These are phyloP conservation scores for Ptilorrhoa leucosticta DNA, from an alignment of 2,113 vertebrate genomes.

Conservation along the genomic window DNA sequence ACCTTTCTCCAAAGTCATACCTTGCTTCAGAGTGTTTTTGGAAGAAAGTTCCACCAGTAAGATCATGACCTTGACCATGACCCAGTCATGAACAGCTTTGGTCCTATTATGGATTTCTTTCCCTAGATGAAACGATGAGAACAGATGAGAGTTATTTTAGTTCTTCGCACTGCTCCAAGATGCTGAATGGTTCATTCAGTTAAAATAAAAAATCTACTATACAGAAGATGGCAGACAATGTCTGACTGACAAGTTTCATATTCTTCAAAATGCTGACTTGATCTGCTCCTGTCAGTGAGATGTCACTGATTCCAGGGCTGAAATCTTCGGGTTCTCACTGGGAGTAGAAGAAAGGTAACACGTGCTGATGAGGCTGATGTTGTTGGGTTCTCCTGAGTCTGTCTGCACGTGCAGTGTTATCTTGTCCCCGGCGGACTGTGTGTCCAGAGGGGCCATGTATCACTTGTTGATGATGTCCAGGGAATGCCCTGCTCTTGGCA, in stretches of 20 bases:
- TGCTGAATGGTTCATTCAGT: background rate
- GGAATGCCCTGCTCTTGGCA: background rate
- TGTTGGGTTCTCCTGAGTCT: background rate
- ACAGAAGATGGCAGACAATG: background rate
- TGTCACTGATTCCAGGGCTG: background rate
- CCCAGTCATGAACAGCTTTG: background rate
- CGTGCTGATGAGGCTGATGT: background rate
- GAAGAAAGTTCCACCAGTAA: background rate
- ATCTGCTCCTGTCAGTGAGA: background rate
- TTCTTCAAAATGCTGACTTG: background rate
- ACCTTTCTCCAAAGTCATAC: too few relatives aligned
- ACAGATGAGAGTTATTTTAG: background rate
- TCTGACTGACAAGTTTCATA: background rate
- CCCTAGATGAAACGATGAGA: background rate
- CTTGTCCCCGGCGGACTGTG: background rate
- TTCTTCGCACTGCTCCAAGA: background rate
- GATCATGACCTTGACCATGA: background rate
- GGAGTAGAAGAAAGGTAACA: background rate
- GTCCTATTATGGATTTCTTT: background rate
- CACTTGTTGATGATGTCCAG: background rate
- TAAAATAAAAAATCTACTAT: background rate
- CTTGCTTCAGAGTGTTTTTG: background rate
- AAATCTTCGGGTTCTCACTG: background rate
- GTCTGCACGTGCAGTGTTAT: fast-evolving
- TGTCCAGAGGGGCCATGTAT: background rate